Percentiles rank a stretch among this genome's conserved stretches.
Conservation (phyloP, 2,888 invertebrate species). For the Cecidostiba fungosa region DNA sequence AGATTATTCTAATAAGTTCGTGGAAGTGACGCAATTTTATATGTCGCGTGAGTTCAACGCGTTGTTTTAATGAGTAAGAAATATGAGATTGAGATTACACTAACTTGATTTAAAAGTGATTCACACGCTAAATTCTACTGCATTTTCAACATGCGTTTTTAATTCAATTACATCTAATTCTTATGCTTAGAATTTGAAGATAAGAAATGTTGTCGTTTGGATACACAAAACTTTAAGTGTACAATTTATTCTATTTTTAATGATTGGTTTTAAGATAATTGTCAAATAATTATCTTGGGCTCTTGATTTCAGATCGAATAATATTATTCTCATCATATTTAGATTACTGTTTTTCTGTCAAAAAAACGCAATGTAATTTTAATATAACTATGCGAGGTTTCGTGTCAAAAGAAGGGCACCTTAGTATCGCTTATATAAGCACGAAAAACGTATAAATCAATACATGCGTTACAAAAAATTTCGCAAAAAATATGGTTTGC, state of each 20-base stretch:
- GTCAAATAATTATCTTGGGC: background rate
- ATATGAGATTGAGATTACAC: constrained; percentile 49
- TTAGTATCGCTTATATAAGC: too few relatives aligned
- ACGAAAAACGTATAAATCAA: too few relatives aligned
- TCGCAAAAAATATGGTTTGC: too few relatives aligned
- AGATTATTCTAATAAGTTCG: constrained; percentile 34
- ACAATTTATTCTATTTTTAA: background rate
- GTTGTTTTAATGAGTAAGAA: constrained; percentile 51
- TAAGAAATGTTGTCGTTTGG: background rate
- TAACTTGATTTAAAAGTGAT: constrained; percentile 50
- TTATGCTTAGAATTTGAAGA: background rate
- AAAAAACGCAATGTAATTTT: too few relatives aligned
- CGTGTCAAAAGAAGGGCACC: too few relatives aligned
- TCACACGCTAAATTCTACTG: constrained; percentile 30
- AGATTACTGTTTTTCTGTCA: too few relatives aligned
- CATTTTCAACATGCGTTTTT: constrained; percentile 25
- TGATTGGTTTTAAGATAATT: background rate
- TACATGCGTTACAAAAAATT: too few relatives aligned
- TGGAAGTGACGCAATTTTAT: constrained; percentile 8
- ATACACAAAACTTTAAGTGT: background rate
- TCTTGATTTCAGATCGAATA: too few relatives aligned
- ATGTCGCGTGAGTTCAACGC: constrained; percentile 49
- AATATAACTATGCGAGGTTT: too few relatives aligned
- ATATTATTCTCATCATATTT: too few relatives aligned
- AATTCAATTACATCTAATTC: constrained; percentile 41